These are phyloP conservation scores for Sarcophaga peregrina DNA, from an alignment of 1,140 invertebrate genomes.

Conservation along the genomic window DNA sequence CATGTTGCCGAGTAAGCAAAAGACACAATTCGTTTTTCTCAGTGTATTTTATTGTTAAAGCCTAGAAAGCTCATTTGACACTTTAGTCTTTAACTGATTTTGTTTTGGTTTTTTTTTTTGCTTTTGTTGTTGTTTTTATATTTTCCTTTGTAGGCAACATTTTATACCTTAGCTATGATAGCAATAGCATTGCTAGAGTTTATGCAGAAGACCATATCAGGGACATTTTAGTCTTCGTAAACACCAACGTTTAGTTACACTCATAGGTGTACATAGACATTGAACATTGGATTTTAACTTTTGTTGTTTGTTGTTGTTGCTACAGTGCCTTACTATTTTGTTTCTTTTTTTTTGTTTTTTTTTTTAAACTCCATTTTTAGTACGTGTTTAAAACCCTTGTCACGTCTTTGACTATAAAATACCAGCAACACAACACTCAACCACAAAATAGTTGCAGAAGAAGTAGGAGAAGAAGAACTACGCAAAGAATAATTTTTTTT, in stretches of 20 bases:
- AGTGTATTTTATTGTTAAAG: neutral
- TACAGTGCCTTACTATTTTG: neutral
- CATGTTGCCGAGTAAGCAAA: too few relatives aligned
- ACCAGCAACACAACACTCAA: neutral
- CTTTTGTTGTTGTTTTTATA: too few relatives aligned
- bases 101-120: too few relatives aligned
- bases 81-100: neutral
- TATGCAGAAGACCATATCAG: constrained; percentile 21
- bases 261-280: neutral
- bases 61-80: constrained; percentile 13
- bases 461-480: neutral
- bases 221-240: neutral
- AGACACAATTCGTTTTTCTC: neutral
- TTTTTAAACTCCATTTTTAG: neutral
- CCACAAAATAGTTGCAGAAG: neutral
- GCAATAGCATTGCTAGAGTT: neutral
- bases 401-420: constrained; percentile 3
- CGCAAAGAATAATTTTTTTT: too few relatives aligned
- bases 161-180: too few relatives aligned
- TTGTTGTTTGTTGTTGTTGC: too few relatives aligned
- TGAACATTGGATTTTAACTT: neutral
- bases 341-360: neutral
- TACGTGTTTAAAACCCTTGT: constrained; percentile 24
- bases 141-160: neutral
- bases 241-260: neutral